Conservation (phyloP, 2,113 vertebrate genomes). For the Anguilla japonica region DNA sequence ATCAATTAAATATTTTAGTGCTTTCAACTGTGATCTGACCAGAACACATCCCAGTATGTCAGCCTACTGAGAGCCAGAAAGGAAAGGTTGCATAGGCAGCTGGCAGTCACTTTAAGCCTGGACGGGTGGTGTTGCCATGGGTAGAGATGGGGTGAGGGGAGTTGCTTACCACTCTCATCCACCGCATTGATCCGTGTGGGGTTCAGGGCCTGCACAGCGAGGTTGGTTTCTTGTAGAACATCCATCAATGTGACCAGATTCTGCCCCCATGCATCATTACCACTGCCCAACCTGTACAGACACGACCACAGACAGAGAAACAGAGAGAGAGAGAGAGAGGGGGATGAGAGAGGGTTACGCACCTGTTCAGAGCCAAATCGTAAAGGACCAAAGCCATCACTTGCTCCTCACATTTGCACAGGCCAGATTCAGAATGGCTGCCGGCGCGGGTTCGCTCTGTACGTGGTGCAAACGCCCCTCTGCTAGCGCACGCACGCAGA, state of each 20-base stretch:
- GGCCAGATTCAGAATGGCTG: not conserved
- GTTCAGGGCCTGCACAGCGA: constrained; percentile 85
- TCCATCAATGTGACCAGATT: constrained; percentile 91
- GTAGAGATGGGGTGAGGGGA: not conserved
- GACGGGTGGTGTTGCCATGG: not conserved
- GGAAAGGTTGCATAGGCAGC: not conserved
- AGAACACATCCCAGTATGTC: not conserved
- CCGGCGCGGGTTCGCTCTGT: not conserved
- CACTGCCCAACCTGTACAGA: constrained; percentile 79
- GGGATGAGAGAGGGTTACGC: constrained; percentile 18
- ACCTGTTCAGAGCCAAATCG: not conserved
- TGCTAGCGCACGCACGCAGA: constrained; percentile 29
- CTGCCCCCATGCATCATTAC: constrained; percentile 83
- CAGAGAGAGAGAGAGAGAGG: constrained; percentile 29
- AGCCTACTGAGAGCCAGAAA: not conserved
- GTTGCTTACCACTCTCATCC: constrained; percentile 83
- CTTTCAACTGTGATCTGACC: constrained; percentile 11
- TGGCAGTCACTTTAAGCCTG: not conserved
- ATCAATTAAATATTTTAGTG: constrained; percentile 29
- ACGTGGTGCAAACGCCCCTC: constrained; percentile 6
- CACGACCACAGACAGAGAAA: constrained; percentile 33
- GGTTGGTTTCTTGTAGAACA: constrained; percentile 88
- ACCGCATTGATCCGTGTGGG: constrained; percentile 80
- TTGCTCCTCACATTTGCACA: not conserved
- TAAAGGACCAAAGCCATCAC: not conserved